These are phyloP conservation scores for Pentamera pediparva DNA, from an alignment of 53 echinoderm and acorn worm species.

Conservation along the genomic window DNA sequence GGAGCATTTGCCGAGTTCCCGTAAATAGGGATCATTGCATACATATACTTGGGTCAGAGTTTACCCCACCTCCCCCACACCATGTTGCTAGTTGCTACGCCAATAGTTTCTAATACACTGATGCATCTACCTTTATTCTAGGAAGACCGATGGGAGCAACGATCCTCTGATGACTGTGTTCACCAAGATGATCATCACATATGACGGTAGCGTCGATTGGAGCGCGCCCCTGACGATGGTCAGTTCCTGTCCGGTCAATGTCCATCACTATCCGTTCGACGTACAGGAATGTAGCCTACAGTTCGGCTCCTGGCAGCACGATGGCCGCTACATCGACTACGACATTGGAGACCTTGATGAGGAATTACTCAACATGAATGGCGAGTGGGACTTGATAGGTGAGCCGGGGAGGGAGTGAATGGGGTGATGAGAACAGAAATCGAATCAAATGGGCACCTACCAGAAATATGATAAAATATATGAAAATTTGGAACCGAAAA, in stretches of 20 bases:
- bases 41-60: too few species aligned
- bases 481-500: too few species aligned
- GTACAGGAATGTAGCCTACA: conserved; percentile 70
- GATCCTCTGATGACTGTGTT: conserved; percentile 77
- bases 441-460: too few species aligned
- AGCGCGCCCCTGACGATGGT: conserved; percentile 89
- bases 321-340: conserved; percentile 76
- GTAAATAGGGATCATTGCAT: too few species aligned
- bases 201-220: conserved; percentile 81
- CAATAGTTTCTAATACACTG: too few species aligned
- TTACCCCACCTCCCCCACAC: neutral
- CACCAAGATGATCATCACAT: conserved; percentile 66
- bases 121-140: neutral
- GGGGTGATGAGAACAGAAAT: conserved; percentile 32
- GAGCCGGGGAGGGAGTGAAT: neutral
- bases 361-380: conserved; percentile 48
- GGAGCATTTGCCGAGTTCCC: too few species aligned
- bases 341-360: conserved; percentile 15
- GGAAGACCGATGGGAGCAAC: conserved; percentile 52
- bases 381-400: conserved; percentile 89
- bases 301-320: conserved; percentile 99
- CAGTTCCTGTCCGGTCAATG: conserved; percentile 78
- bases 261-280: conserved; percentile 92
- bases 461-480: too few species aligned
- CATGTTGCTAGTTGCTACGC: too few species aligned